Base-by-base conservation (phyloP, 2,113 vertebrate species). In the Excalfactoria chinensis region DNA sequence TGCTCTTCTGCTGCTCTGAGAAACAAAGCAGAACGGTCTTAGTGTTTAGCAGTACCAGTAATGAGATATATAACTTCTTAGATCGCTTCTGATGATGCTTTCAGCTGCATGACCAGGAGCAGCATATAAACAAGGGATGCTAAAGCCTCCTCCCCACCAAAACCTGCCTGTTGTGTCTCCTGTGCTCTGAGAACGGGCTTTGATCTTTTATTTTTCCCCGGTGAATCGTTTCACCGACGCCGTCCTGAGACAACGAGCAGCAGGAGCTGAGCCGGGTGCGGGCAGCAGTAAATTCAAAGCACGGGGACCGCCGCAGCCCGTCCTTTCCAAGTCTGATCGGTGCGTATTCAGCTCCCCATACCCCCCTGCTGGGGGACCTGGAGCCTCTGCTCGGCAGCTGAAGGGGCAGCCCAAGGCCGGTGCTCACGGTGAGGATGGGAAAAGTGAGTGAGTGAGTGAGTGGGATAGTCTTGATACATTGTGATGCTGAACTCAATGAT, bases 161-260 rank as follows among this genome's bases (percentile, higher is more conserved):
- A 79, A 17, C 10, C 41, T 8, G 3, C 22, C 28, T 2, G 13
- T 35, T n/a, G 9, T 15, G 30, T 26, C 51, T 53, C 51, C 51
- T 53, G 26, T 23, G 11, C 22, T 49, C 48, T 49, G 48, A 25
- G 48, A 49, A 49, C 51, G 28, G 9, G 32, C 32, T 13, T 13
- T 25, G 2, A 5, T 6, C 0, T 10, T 55, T 8, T 75, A 34
- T 40, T 19, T 49, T 59, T 48, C 26, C 0, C 4, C 16, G 3
- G 7, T 10, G 12, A 34, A 37, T 32, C 3, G 32, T 72, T 48
- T 34, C 20, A 30, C 37, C 25, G 5, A 30, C 28, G 51, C 26
- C 14, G 13, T 28, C 51, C 51, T 53, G 26, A 53, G 51, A 53
- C 51, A 53, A 26, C 15, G 51, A 53, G 51, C 51, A 15, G 26